Evolutionary conservation across 2,888 invertebrate genomes (phyloP).

Genomic region (Hypercompe scribonia): DNA sequence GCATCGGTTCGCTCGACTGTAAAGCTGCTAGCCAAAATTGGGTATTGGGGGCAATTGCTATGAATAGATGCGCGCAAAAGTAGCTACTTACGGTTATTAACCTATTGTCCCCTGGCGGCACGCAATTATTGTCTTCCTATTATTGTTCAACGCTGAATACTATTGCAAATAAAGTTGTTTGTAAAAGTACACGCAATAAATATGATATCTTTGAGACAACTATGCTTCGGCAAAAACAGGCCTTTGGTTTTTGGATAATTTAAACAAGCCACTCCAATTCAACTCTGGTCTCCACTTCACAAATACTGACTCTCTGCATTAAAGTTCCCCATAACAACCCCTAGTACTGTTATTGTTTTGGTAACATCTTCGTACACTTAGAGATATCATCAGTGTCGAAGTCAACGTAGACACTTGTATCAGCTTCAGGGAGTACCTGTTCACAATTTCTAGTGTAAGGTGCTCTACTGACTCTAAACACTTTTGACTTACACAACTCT

Average conservation of each 20-base stretch:
- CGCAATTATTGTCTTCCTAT: constrained; percentile 47
- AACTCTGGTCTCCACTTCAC: not conserved
- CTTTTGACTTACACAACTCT: too few species aligned
- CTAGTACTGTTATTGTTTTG: not conserved
- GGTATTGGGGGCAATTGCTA: constrained; percentile 50
- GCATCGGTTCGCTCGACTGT: constrained; percentile 36
- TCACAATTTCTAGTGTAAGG: too few species aligned
- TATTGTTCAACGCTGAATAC: constrained; percentile 27
- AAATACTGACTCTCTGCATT: not conserved
- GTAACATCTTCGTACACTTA: not conserved
- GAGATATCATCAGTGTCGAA: too few species aligned
- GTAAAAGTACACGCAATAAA: constrained; percentile 1
- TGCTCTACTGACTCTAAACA: too few species aligned
- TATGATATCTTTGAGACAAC: not conserved
- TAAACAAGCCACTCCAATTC: too few species aligned
- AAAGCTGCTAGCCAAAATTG: constrained; percentile 41
- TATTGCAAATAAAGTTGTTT: constrained; percentile 19
- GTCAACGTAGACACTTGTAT: not conserved
- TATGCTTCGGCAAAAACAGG: not conserved
- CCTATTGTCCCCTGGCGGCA: constrained; percentile 43
- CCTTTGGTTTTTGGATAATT: not conserved
- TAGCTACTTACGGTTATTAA: constrained; percentile 45
- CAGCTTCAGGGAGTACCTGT: not conserved
- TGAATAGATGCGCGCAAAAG: constrained; percentile 45
- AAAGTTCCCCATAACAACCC: not conserved